Base-by-base conservation (phyloP, 2,797 vertebrate species). In the Paratrypauchen microcephalus region DNA sequence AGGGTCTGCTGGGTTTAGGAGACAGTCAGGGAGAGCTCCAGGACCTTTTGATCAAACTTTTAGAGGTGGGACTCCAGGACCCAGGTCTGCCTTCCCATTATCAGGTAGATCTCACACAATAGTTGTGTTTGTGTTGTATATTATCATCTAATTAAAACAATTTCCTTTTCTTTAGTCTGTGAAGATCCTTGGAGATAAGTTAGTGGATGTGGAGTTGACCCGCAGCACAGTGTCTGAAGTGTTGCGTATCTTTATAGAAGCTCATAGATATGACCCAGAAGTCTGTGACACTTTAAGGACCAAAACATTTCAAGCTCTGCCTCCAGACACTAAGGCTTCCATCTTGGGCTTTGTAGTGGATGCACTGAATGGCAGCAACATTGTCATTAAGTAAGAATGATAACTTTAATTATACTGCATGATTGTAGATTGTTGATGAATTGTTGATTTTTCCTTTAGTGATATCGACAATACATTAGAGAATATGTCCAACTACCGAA, bases 381-480 rank as follows among this genome's bases (percentile, higher is more conserved):
- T 92, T 59, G 95, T 98, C 84, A 95, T 94, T 72, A 96, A 92
- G 97, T 98, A 59, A 75, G 86, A 45, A 64, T 13, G 21, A 61
- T 16, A 59, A 9, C 21, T 39, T 55, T 55, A 26, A 15, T 48
- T 5, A 65, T 18, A 23, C 39, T 30, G 52, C 8, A 60, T 0
- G 73, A 16, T 57, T 64, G 23, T 12, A 28, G 55, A 28, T 28
- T 57, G n/a, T n/a, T n/a, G n/a, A n/a, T n/a, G n/a, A 5, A 18
- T 0, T 57, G 6, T 26, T 45, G 39, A 24, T 23, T 39, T 67
- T 13, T 30, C n/a, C 50, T 3, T 70, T 68, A 99, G 97, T 62
- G 96, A 99, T 90, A 98, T 99, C 28, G 97, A 99, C 88, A 98
- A 95, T 89, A 96, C 95, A 2, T 82, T 98, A 85, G 97, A 98